Evolutionary conservation across 1,140 invertebrate genomes (phyloP).

Genomic region (Drosophila ercepeae): DNA sequence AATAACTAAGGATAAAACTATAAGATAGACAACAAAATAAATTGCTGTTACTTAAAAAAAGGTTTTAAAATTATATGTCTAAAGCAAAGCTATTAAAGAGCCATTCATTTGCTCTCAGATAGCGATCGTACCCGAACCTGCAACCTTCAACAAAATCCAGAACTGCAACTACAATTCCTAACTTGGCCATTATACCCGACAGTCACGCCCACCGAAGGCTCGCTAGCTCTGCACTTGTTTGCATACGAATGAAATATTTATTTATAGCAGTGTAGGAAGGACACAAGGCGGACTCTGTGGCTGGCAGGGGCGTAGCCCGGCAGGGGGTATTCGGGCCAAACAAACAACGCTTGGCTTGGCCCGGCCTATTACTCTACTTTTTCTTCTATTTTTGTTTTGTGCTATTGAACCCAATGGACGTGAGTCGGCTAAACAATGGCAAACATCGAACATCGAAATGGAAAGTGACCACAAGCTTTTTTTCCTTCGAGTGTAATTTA

Average conservation of each 20-base stretch:
- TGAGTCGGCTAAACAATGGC: conserved; percentile 18
- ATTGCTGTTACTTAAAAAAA: too few species aligned
- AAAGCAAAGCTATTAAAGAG: background rate
- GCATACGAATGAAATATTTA: conserved; percentile 68
- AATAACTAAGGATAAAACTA: too few species aligned
- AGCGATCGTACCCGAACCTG: conserved; percentile 23
- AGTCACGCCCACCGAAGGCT: conserved; percentile 40
- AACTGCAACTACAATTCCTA: conserved; percentile 49
- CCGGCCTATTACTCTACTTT: too few species aligned
- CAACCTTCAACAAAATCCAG: conserved; percentile 39
- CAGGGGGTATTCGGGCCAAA: conserved; percentile 6
- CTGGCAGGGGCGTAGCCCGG: background rate
- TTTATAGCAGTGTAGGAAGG: conserved; percentile 50
- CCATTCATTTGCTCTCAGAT: conserved; percentile 2
- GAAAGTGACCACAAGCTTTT: conserved; percentile 45
- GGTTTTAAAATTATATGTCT: background rate
- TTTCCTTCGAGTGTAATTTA: conserved; percentile 40
- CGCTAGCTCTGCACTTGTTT: conserved; percentile 63
- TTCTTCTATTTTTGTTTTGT: conserved; percentile 72
- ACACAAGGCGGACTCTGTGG: background rate
- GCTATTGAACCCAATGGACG: conserved; percentile 72
- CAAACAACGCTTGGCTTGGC: conserved; percentile 41
- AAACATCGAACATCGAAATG: conserved; percentile 48
- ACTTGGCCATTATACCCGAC: conserved; percentile 52
- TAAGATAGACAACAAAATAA: too few species aligned